phyloP scores from a whole-genome alignment of 1,140 invertebrate genomes.

The Cheumatopsyche charites region DNA sequence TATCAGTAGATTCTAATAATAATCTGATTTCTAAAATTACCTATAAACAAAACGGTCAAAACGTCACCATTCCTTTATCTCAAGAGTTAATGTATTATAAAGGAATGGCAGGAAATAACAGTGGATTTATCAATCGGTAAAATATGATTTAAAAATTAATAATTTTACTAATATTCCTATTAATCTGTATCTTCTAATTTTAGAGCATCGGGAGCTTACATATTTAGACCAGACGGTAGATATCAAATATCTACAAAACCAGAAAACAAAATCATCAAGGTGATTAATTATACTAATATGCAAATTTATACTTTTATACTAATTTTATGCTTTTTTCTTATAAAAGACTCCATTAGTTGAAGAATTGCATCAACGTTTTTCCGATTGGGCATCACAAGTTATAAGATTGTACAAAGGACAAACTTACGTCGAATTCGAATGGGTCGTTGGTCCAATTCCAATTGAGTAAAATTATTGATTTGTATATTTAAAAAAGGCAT shows the following conservation, averaged over 20 bases:
- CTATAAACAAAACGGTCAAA: too few species aligned
- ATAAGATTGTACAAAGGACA: conserved; percentile 72
- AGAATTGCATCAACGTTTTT: conserved; percentile 78
- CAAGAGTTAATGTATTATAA: conserved; percentile 84
- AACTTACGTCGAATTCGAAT: conserved; percentile 86
- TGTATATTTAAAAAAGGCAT: too few species aligned
- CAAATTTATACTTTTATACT: background rate
- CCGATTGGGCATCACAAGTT: conserved; percentile 80
- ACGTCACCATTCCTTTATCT: conserved; percentile 56
- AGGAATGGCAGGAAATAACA: conserved; percentile 68
- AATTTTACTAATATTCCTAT: too few species aligned
- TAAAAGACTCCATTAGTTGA: conserved; percentile 70
- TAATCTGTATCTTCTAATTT: too few species aligned
- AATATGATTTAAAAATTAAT: too few species aligned
- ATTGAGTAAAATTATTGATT: conserved; percentile 67
- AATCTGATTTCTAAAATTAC: too few species aligned
- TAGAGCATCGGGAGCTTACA: conserved; percentile 83
- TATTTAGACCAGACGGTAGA: conserved; percentile 74
- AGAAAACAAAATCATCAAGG: conserved; percentile 10
- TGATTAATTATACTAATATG: background rate
- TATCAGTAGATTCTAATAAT: too few species aligned
- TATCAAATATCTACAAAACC: conserved; percentile 50
- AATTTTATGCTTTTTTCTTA: background rate
- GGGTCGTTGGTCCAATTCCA: conserved; percentile 93
- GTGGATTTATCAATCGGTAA: too few species aligned